A percentile compares a stretch with the other conserved stretches of the same genome.
Evolutionary conservation across 2,888 invertebrate species (phyloP).

Genomic region (Keiferia lycopersicella): DNA sequence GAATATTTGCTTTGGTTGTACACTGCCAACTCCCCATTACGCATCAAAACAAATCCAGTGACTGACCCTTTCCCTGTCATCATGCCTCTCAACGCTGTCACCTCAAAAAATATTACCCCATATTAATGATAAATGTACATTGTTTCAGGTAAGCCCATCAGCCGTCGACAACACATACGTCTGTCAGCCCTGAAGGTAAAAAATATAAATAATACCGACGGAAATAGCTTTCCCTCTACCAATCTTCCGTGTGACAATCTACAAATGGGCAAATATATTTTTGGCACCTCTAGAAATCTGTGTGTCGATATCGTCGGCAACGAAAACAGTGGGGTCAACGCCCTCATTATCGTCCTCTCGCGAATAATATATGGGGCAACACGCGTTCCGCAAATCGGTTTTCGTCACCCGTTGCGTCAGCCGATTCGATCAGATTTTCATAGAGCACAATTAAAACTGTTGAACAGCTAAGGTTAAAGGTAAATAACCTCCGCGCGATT

Average conservation of each 20-base stretch:
- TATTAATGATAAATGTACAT: conserved; percentile 27
- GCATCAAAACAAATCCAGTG: conserved; percentile 17
- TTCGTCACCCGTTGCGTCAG: conserved; percentile 56
- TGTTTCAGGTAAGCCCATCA: conserved; percentile 49
- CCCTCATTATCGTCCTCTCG: conserved; percentile 67
- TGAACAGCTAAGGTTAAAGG: conserved; percentile 47
- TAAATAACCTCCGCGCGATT: conserved; percentile 39
- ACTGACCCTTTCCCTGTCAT: conserved; percentile 13
- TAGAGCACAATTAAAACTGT: conserved; percentile 25
- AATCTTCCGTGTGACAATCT: conserved; percentile 41
- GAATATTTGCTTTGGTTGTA: background rate
- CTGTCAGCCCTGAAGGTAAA: conserved; percentile 26
- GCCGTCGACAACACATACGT: conserved; percentile 20
- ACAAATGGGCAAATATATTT: conserved; percentile 46
- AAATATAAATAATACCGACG: conserved; percentile 34
- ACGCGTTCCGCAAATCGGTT: conserved; percentile 54
- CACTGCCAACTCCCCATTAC: background rate
- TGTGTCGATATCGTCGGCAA: conserved; percentile 44
- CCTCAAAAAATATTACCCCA: conserved; percentile 16
- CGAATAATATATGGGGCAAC: conserved; percentile 76
- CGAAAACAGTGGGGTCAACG: conserved; percentile 62
- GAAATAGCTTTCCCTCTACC: conserved; percentile 39
- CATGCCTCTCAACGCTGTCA: background rate
- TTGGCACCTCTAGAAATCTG: conserved; percentile 45
- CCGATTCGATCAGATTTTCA: conserved; percentile 34